phyloP scores from a whole-genome alignment of 2,797 vertebrate genomes.

The Lindbergichthys nudifrons region DNA sequence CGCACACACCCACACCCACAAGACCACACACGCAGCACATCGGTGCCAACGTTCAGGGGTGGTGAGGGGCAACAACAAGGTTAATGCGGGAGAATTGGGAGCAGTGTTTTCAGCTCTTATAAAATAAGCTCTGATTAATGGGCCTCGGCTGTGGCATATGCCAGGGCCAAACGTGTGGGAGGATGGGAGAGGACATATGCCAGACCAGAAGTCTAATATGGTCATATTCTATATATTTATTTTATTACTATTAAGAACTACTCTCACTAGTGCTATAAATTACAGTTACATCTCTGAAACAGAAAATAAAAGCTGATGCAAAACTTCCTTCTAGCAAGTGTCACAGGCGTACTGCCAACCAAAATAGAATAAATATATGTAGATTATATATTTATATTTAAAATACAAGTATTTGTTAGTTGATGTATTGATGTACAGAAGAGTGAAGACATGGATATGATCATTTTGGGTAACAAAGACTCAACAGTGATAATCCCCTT shows the following conservation, averaged over 20 bases:
- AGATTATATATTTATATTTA: background rate
- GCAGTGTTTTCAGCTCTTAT: conserved; percentile 69
- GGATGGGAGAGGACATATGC: conserved; percentile 50
- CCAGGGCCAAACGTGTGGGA: conserved; percentile 58
- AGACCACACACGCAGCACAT: conserved; percentile 31
- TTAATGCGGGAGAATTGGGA: conserved; percentile 75
- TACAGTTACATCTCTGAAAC: too few relatives aligned
- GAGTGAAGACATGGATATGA: background rate
- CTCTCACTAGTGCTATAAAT: background rate
- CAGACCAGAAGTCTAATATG: conserved; percentile 16
- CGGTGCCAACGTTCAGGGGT: conserved; percentile 74
- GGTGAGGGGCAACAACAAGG: conserved; percentile 77
- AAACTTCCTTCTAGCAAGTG: too few relatives aligned
- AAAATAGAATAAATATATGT: background rate
- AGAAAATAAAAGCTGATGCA: too few relatives aligned
- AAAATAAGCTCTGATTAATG: conserved; percentile 79
- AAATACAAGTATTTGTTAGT: background rate
- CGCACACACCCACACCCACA: conserved; percentile 4
- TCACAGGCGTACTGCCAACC: too few relatives aligned
- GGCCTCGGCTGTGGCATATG: conserved; percentile 61
- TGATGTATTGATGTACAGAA: background rate
- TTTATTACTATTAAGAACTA: background rate
- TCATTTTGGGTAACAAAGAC: background rate
- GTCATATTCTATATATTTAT: too few relatives aligned
- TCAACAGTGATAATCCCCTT: background rate